Evolutionary conservation across 2,888 invertebrate genomes (phyloP), one percentile per base, ranked within the genome.

Genomic region (Prosapia bicincta): DNA sequence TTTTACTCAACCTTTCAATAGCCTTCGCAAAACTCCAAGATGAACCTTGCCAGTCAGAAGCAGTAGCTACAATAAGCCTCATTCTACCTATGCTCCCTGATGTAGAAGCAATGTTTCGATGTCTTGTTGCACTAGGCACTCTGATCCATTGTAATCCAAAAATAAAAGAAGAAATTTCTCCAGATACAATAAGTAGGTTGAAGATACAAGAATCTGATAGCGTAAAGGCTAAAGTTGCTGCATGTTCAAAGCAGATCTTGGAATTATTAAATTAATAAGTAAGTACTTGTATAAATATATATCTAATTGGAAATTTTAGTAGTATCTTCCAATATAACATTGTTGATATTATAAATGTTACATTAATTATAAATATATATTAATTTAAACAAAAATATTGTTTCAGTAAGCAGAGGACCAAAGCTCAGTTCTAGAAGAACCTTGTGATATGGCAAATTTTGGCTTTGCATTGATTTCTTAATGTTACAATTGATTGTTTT

Each of bases 41-140:
- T 85, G 5, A 87, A 88, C 69, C 83, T 89, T 26, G 85, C 88
- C 15, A 88, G 89, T 30, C 66, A 1, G 65, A 67, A 20, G 69
- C 72, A 15, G 69, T 72, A 26, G 71, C 69, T 13, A 77, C 66
- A 0, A 65, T 77, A 28, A 32, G 65, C 0, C 65, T 71, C 80
- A 87, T 88, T 25, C 82, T 89, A 43, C 85, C 86, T 0, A 87
- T 84, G 78, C 83, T 91, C 68, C 88, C 87, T 0, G 93, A 93
- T 81, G 85, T 89, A 1, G 95, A 95, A 83, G 93, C 94, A 0
- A 88, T 91, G 76, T 94, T 90, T 85, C 89, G 96, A 83, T 86
- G 89, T 26, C 88, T 96, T 23, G 93, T 96, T 23, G 92, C 92
- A 0, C 85, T 95, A 30, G 95, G 95, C 69, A 95, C 94, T 15